phyloP scores from a whole-genome alignment of 2,113 vertebrate genomes.

The Eulemur rufifrons region DNA sequence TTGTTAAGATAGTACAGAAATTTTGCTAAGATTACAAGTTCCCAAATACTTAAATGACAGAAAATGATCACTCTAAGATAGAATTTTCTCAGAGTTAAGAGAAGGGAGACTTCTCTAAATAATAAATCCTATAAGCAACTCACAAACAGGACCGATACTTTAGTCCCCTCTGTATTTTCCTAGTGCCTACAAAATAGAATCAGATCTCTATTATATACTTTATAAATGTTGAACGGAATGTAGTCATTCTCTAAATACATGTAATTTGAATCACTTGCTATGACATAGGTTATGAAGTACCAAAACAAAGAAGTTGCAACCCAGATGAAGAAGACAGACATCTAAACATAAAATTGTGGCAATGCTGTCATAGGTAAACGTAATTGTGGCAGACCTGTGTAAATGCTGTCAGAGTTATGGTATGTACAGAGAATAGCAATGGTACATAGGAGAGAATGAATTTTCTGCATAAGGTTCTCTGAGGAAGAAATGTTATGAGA shows the following conservation, averaged over 20 bases:
- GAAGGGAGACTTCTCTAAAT: neutral
- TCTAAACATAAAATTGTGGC: neutral
- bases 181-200: neutral
- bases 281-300: neutral
- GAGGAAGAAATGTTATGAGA: neutral
- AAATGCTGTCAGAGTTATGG: neutral
- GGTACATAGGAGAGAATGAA: neutral
- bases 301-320: neutral
- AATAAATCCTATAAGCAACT: neutral
- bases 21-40: neutral
- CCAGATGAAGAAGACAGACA: neutral
- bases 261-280: neutral
- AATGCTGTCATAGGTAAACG: neutral
- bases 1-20: neutral
- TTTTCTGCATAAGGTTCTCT: neutral
- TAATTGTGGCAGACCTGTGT: neutral
- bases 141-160: neutral
- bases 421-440: neutral
- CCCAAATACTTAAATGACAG: neutral
- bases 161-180: neutral
- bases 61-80: neutral
- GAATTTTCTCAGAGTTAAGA: neutral
- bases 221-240: neutral
- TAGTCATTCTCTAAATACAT: neutral
- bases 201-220: neutral